Evolutionary conservation across 2,888 invertebrate species (phyloP).

Genomic region (Acronicta alni): DNA sequence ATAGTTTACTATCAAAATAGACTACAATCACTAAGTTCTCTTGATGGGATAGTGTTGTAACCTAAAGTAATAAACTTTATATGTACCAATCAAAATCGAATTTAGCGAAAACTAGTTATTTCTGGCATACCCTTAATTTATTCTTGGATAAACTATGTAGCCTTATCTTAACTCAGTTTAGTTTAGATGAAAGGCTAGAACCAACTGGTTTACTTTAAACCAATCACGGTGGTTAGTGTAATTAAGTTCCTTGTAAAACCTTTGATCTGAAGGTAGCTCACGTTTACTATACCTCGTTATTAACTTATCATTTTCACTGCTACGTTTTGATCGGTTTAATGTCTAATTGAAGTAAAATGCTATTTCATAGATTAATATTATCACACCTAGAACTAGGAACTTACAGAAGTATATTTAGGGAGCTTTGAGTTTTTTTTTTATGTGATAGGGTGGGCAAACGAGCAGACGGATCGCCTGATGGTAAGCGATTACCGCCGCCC

Average conservation of each 20-base stretch:
- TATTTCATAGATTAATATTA: too few relatives aligned
- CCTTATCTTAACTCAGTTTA: constrained; percentile 1
- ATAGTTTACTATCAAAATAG: constrained; percentile 29
- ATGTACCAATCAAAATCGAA: constrained; percentile 23
- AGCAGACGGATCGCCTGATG: too few relatives aligned
- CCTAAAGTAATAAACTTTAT: constrained; percentile 11
- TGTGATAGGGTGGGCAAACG: too few relatives aligned
- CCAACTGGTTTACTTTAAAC: constrained; percentile 1
- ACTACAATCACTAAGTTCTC: constrained; percentile 28
- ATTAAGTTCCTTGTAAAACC: background rate
- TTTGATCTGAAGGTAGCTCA: background rate
- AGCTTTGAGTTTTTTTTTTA: too few relatives aligned
- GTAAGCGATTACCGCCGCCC: too few relatives aligned
- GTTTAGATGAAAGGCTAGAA: constrained; percentile 1
- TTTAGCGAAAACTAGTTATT: constrained; percentile 13
- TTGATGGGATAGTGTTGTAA: constrained; percentile 20
- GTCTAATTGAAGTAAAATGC: too few relatives aligned
- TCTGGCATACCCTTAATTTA: constrained; percentile 2
- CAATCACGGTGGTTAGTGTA: background rate
- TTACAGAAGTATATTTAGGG: too few relatives aligned
- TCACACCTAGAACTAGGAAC: too few relatives aligned
- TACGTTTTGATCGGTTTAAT: background rate
- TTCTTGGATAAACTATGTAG: constrained; percentile 2
- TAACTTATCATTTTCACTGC: too few relatives aligned
- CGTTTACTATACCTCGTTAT: background rate